These are phyloP conservation scores for Lycaon pictus DNA, from an alignment of 2,113 vertebrate genomes.

Conservation along the genomic window DNA sequence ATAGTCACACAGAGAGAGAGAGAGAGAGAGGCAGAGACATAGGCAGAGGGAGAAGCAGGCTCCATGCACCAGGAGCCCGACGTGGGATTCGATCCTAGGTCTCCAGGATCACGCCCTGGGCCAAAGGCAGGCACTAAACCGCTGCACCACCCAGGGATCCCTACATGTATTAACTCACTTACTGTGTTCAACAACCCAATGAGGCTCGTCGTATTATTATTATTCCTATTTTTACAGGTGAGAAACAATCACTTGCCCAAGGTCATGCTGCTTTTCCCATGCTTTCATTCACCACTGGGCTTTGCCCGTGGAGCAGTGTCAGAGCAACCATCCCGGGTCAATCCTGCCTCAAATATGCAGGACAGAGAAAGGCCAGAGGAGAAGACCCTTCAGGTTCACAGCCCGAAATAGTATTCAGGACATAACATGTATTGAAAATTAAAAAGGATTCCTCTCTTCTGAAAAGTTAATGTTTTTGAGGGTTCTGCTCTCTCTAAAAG, in stretches of 20 bases:
- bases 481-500: background rate
- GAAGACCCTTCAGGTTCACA: background rate
- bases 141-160: too few relatives aligned
- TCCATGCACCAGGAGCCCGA: too few relatives aligned
- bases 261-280: background rate
- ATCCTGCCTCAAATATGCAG: background rate
- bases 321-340: background rate
- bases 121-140: too few relatives aligned
- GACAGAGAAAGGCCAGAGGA: background rate
- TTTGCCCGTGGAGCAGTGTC: background rate
- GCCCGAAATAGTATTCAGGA: background rate
- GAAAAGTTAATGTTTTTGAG: background rate
- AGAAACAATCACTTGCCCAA: background rate
- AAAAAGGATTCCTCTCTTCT: constrained; percentile 22
- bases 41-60: too few relatives aligned
- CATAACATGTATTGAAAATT: background rate
- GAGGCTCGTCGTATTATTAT: background rate
- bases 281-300: background rate
- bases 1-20: too few relatives aligned
- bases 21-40: too few relatives aligned
- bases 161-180: background rate
- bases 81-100: too few relatives aligned
- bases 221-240: constrained; percentile 15
- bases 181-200: background rate
- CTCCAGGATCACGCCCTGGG: too few relatives aligned